Evolutionary conservation across 2,797 vertebrate species (phyloP).

Genomic region (Morelia viridis): DNA sequence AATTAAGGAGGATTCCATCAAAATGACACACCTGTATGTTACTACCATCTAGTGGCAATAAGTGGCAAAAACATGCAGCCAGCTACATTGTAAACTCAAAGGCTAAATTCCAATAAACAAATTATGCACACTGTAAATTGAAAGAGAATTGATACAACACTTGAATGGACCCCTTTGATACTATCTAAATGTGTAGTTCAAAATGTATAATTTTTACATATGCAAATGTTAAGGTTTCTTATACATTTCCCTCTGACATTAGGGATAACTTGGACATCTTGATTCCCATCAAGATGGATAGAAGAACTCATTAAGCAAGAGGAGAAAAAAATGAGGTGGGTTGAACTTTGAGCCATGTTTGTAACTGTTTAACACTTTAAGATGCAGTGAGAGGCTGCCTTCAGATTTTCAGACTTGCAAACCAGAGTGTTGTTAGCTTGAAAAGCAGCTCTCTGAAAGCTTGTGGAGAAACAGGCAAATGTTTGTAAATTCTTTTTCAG

Average conservation of each 20-base stretch:
- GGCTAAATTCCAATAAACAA: background rate
- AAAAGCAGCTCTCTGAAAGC: background rate
- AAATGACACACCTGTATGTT: background rate
- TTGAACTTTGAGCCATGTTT: background rate
- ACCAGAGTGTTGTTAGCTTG: background rate
- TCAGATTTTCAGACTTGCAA: background rate
- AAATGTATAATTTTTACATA: background rate
- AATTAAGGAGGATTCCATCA: background rate
- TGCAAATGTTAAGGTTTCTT: no score
- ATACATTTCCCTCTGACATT: background rate
- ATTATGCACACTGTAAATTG: background rate
- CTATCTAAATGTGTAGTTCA: background rate
- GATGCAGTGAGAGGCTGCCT: background rate
- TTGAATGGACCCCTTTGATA: background rate
- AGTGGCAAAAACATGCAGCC: background rate
- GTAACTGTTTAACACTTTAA: background rate
- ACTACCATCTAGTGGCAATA: background rate
- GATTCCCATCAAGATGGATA: background rate
- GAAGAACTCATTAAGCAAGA: background rate
- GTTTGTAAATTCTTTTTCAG: background rate
- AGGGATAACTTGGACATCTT: background rate
- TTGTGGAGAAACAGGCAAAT: background rate
- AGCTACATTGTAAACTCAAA: background rate
- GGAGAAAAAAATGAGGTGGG: background rate
- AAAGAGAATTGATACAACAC: background rate